Evolutionary conservation across 2,888 invertebrate genomes (phyloP).

Genomic region (Mimas tiliae): DNA sequence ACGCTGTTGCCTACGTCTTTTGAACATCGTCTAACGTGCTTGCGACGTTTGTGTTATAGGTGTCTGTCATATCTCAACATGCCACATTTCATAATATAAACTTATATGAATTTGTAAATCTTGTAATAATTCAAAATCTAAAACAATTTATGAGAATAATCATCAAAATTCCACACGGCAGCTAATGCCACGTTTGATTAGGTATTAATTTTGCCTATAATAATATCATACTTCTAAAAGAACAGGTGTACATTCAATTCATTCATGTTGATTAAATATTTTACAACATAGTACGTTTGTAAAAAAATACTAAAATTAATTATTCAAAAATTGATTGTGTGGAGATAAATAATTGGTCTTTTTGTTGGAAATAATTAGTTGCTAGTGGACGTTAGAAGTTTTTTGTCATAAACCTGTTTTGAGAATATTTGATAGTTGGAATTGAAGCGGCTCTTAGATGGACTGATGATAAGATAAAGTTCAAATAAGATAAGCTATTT

Average conservation of each 20-base stretch:
- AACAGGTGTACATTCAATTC: too few relatives aligned
- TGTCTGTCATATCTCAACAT: background rate
- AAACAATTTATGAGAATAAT: too few relatives aligned
- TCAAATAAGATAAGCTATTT: too few relatives aligned
- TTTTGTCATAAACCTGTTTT: slow-evolving; percentile 12
- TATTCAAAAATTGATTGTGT: slow-evolving; percentile 10
- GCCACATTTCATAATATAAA: too few relatives aligned
- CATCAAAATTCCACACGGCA: too few relatives aligned
- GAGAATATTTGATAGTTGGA: background rate
- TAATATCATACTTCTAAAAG: too few relatives aligned
- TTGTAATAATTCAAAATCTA: too few relatives aligned
- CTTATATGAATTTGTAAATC: too few relatives aligned
- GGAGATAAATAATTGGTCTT: slow-evolving; percentile 1
- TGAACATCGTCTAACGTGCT: background rate
- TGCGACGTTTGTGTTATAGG: background rate
- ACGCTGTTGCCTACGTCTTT: background rate
- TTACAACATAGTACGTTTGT: too few relatives aligned
- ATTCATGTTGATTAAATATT: too few relatives aligned
- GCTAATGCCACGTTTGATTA: too few relatives aligned
- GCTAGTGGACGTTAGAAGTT: background rate
- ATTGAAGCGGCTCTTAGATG: background rate
- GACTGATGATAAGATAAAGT: background rate
- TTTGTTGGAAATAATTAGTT: background rate
- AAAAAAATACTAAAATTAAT: background rate
- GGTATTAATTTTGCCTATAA: too few relatives aligned